A percentile compares a stretch with the other conserved stretches of the same genome.
Conservation (phyloP, 2,888 invertebrate genomes). For the Drosophila testacea region DNA sequence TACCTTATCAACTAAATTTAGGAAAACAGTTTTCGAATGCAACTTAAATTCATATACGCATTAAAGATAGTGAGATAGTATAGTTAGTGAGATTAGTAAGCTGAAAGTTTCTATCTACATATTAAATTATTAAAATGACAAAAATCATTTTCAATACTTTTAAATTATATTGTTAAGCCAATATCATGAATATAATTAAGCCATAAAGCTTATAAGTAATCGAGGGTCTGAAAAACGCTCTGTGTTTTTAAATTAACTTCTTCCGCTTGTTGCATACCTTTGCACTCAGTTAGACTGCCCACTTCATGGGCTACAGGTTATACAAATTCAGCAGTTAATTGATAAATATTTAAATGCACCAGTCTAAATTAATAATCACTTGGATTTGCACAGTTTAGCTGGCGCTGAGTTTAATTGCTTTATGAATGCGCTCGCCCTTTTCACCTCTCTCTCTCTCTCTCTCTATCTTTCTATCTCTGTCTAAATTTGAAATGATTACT, state of each 20-base stretch:
- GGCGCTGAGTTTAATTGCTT: conserved; percentile 21
- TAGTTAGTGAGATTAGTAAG: not conserved
- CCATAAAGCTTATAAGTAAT: too few relatives aligned
- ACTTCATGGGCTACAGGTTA: not conserved
- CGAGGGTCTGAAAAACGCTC: too few relatives aligned
- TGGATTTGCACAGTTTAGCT: conserved; percentile 52
- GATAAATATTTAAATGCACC: not conserved
- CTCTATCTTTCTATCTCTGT: not conserved
- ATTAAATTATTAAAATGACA: too few relatives aligned
- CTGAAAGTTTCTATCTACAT: not conserved
- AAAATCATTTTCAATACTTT: too few relatives aligned
- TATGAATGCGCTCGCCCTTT: not conserved
- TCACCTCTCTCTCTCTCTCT: not conserved
- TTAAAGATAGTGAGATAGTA: too few relatives aligned
- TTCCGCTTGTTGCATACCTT: not conserved
- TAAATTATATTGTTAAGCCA: too few relatives aligned
- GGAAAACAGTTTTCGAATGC: too few relatives aligned
- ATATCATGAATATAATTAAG: too few relatives aligned
- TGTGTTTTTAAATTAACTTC: too few relatives aligned
- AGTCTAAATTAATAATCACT: not conserved
- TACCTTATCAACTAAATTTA: too few relatives aligned
- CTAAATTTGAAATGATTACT: not conserved
- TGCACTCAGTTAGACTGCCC: not conserved
- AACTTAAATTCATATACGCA: too few relatives aligned
- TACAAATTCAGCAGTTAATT: not conserved